A percentile compares a stretch with the other conserved stretches of the same genome.
These are phyloP conservation scores for Polietes domitor DNA, from an alignment of 2,888 invertebrate genomes.

Conservation along the genomic window DNA sequence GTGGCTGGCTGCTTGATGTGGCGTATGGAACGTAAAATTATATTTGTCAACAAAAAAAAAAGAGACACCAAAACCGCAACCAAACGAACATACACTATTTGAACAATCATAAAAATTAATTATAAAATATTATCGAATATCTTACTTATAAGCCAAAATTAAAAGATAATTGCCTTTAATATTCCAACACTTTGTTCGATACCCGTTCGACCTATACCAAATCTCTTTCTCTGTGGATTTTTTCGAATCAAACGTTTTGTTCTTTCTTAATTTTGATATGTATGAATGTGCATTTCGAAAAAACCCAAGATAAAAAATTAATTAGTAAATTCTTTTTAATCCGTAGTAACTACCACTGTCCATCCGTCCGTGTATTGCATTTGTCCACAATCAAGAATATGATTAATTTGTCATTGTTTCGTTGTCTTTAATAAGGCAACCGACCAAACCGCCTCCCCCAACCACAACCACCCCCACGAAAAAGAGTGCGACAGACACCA, in stretches of 20 bases:
- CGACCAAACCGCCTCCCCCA: too few relatives aligned
- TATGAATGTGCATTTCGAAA: neutral
- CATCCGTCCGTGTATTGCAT: too few relatives aligned
- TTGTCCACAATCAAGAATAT: too few relatives aligned
- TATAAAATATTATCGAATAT: slow-evolving; percentile 1
- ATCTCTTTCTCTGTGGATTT: neutral
- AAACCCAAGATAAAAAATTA: neutral
- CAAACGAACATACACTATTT: neutral
- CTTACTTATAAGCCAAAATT: neutral
- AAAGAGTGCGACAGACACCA: too few relatives aligned
- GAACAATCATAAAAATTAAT: neutral
- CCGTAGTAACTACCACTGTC: too few relatives aligned
- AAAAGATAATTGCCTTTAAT: neutral
- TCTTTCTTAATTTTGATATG: neutral
- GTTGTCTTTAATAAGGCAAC: too few relatives aligned
- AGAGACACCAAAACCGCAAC: too few relatives aligned
- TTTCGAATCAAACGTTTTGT: neutral
- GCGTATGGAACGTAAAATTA: too few relatives aligned
- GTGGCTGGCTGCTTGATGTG: neutral
- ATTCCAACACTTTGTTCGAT: neutral
- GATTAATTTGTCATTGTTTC: too few relatives aligned
- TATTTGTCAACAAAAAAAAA: too few relatives aligned
- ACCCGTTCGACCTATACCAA: neutral
- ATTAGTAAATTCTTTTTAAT: neutral
- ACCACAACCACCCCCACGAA: too few relatives aligned